Conservation (phyloP, 1,140 invertebrate genomes). For the Nebria ingens region DNA sequence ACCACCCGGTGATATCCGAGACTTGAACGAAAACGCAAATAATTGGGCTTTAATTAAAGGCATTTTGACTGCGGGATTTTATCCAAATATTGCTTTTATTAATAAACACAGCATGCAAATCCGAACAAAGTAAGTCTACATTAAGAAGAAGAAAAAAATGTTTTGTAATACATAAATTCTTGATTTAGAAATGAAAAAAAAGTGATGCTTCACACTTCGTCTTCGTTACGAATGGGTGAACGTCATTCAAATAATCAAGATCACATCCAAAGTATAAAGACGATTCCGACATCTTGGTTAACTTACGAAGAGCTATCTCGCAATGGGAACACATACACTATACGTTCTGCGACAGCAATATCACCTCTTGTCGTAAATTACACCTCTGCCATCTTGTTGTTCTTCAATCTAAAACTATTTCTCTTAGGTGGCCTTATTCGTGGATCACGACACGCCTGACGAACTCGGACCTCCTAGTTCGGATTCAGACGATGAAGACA, state of each 20-base stretch:
- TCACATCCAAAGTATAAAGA: constrained; percentile 34
- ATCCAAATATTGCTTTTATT: constrained; percentile 72
- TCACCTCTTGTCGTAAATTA: constrained; percentile 68
- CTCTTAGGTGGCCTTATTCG: constrained; percentile 37
- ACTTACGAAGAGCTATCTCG: constrained; percentile 75
- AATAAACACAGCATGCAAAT: constrained; percentile 31
- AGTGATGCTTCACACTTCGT: constrained; percentile 63
- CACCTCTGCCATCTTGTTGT: constrained; percentile 32
- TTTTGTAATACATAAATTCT: too few species aligned
- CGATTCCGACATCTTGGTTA: constrained; percentile 69
- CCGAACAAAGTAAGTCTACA: constrained; percentile 19
- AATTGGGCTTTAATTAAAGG: constrained; percentile 91
- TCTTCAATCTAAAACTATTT: too few species aligned
- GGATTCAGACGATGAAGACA: constrained; percentile 46
- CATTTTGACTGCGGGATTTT: constrained; percentile 72
- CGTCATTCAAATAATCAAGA: constrained; percentile 28
- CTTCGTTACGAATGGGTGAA: constrained; percentile 46
- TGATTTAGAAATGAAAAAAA: constrained; percentile 60
- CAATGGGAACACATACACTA: constrained; percentile 50
- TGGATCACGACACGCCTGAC: constrained; percentile 24
- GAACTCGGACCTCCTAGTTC: too few species aligned
- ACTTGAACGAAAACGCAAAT: constrained; percentile 74
- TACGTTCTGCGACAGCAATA: constrained; percentile 63
- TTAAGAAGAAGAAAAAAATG: constrained; percentile 14
- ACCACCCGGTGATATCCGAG: constrained; percentile 62